Percentiles rank a stretch among this genome's conserved stretches.
Conservation (phyloP, 1,140 invertebrate genomes). For the Heliothis subflexa region DNA sequence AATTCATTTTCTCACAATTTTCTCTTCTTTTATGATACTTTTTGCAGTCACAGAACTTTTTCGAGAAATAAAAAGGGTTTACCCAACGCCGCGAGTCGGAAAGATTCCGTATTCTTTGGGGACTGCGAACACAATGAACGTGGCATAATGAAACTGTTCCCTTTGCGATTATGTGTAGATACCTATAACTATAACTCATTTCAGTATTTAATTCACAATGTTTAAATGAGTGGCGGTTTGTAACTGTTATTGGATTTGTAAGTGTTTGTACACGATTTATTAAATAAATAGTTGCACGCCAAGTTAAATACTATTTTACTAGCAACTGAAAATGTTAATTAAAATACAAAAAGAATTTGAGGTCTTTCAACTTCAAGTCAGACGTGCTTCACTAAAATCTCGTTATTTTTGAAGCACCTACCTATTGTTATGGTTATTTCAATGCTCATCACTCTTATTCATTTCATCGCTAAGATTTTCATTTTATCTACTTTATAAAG, state of each 20-base stretch:
- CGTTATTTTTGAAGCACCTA: neutral
- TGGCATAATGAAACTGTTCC: slow-evolving; percentile 68
- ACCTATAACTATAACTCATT: slow-evolving; percentile 56
- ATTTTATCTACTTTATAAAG: neutral
- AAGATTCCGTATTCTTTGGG: slow-evolving; percentile 62
- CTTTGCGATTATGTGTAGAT: slow-evolving; percentile 49
- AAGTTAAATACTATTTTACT: neutral
- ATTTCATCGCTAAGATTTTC: neutral
- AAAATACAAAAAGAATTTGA: neutral
- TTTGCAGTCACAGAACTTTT: slow-evolving; percentile 63
- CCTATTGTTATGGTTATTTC: neutral
- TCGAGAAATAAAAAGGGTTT: slow-evolving; percentile 64
- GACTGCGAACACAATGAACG: slow-evolving; percentile 62
- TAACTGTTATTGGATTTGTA: neutral
- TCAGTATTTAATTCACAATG: slow-evolving; percentile 40
- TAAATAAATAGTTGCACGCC: neutral
- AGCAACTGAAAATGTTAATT: neutral
- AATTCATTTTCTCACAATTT: slow-evolving; percentile 66
- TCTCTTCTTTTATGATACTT: slow-evolving; percentile 59
- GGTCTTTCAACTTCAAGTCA: slow-evolving; percentile 7
- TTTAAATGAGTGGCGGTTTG: slow-evolving; percentile 16
- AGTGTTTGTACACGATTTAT: slow-evolving; percentile 44
- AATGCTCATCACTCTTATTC: neutral
- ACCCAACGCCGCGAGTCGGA: slow-evolving; percentile 56
- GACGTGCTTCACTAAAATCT: neutral